Base-by-base conservation (phyloP, 2,113 vertebrate species). In the Dendrocopos noguchii region DNA sequence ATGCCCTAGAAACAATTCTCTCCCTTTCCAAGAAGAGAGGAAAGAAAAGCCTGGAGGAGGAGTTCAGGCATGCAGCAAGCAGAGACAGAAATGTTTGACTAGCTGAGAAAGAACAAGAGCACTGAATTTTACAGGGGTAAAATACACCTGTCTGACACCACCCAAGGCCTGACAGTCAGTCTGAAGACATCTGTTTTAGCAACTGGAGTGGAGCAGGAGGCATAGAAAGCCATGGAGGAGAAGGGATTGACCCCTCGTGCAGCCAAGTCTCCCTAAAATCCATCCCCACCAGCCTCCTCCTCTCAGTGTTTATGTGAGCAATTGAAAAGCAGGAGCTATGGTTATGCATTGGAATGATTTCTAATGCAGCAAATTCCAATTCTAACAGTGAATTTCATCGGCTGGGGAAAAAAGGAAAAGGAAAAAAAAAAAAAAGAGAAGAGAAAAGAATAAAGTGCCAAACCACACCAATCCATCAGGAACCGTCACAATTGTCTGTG, bases 321-420 rank as follows among this genome's bases (percentile, higher is more conserved):
- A 72, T 63, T 44, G 57, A 86, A 88, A 84, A 85, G 52, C 46
- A 59, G 29, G 25, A 66, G 24, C 66, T 52, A 70, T 44, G 60
- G 29, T 61, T 65, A 61, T 53, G n/a, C 24, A 59, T n/a, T 59
- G 39, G 14, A 73, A 90, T 87, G 52, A 77, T 83, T 89, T 83
- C 60, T 52, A 75, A 47, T 67, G 55, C 18, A 70, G 36, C 12
- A 85, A 95, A 93, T 53, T 55, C 65, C 76, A 83, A 47, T 83
- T 93, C 92, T 53, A 86, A 67, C 36, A 67, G 68, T 29, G 53
- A 83, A 90, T 79, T 87, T 91, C 61, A 77, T 74, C 73, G 88
- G 46, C 42, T 64, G 56, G 24, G 7, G 1, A 8, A 15, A 12
- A 50, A 39, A 39, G 39, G 39, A 36, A 36, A 36, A 36, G 36